Evolutionary conservation across 2,888 invertebrate genomes (phyloP), one percentile per base, ranked within the genome.

Genomic region (Acleris cristana): DNA sequence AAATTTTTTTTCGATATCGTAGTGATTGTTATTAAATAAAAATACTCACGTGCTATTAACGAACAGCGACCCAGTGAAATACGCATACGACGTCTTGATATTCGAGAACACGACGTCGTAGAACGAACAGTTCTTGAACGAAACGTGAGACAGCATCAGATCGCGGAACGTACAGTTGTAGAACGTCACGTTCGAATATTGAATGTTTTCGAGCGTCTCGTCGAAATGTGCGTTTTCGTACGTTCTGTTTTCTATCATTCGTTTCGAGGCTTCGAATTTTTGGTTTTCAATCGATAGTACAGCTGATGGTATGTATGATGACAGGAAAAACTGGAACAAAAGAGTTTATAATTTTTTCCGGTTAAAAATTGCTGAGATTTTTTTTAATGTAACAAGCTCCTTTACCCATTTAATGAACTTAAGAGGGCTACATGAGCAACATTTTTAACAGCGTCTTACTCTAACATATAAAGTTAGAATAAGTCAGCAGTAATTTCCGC

Each of bases 121-220:
- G 79, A 97, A 95, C 7, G 95, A 92, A 80, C 96, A 96, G 78
- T 95, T 95, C 73, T 90, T 87, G 83, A 96, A 96, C 68, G 94
- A 89, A 21, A 96, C 95, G 76, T 96, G 96, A 69, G 95, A 96
- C 82, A 96, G 92, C 73, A 95, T 88, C 84, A 96, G 91, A 74
- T 95, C 95, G 21, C 93, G 92, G 82, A 96, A 96, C 21, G 94
- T 95, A 78, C 95, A 95, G 71, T 95, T 94, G 40, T 83, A 81
- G 83, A 96, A 96, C 16, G 89, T 88, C 2, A 94, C 93, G 69
- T 94, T 92, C 68, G 83, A 86, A 78, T 94, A 96, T 71, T 94
- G 93, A 16, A 94, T 85, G 81, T 96, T 96, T 75, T 96, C 89
- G 4, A 89, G 58, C 0, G 95, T 95, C 14, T 85, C 85, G 77